These are phyloP conservation scores for Pardalotus punctatus DNA, from an alignment of 2,113 vertebrate genomes.

Conservation along the genomic window DNA sequence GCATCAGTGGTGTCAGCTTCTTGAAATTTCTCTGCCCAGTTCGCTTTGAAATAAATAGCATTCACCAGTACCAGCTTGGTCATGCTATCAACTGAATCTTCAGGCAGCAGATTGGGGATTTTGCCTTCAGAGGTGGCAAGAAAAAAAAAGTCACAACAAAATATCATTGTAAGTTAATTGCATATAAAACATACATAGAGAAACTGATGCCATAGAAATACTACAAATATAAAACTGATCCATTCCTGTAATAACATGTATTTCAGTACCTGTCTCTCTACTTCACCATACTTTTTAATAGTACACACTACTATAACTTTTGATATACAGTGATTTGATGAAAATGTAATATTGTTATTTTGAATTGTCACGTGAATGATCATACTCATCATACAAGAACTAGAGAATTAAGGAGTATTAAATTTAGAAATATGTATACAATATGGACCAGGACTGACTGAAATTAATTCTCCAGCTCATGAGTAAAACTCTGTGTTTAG, in stretches of 20 bases:
- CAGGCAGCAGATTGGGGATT: constrained; percentile 83
- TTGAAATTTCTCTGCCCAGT: constrained; percentile 81
- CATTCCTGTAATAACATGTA: background rate
- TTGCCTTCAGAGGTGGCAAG: constrained; percentile 77
- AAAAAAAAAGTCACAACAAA: background rate
- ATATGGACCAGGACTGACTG: background rate
- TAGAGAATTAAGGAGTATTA: background rate
- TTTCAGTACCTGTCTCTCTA: background rate
- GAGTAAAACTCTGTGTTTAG: background rate
- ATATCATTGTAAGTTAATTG: background rate
- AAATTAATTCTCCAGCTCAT: background rate
- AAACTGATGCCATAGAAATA: background rate
- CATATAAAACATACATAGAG: background rate
- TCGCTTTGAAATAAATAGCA: constrained; percentile 94
- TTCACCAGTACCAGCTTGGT: constrained; percentile 87
- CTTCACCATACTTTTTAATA: background rate
- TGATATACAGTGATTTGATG: background rate
- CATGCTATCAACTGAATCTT: constrained; percentile 66
- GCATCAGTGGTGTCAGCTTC: constrained; percentile 72
- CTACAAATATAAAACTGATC: background rate
- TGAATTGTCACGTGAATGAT: background rate
- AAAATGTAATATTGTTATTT: background rate
- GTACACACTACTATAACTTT: background rate
- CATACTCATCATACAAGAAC: background rate
- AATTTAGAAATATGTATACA: background rate